These are phyloP conservation scores for Tetraneura akinire DNA, from an alignment of 1,140 invertebrate species.

Conservation along the genomic window DNA sequence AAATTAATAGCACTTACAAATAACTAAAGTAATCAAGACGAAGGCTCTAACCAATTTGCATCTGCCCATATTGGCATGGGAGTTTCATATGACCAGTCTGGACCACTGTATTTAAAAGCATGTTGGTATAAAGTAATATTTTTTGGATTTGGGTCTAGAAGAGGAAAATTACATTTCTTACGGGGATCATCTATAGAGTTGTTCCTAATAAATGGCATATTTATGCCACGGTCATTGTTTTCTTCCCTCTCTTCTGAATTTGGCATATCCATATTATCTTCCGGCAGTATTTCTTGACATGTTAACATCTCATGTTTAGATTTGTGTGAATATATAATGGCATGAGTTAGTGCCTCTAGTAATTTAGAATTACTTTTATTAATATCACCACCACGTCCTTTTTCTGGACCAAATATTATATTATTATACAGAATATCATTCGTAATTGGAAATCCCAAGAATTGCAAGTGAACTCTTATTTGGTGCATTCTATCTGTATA, in stretches of 20 bases:
- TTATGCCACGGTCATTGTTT: conserved; percentile 55
- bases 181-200: conserved; percentile 83
- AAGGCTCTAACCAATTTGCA: conserved; percentile 72
- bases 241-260: too few relatives aligned
- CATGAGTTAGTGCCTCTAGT: conserved; percentile 82
- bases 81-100: conserved; percentile 87
- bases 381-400: conserved; percentile 88
- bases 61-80: conserved; percentile 84
- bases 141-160: conserved; percentile 83
- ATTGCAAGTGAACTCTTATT: conserved; percentile 98
- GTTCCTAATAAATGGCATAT: conserved; percentile 67
- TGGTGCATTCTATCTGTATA: conserved; percentile 97
- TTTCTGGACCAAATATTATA: conserved; percentile 83
- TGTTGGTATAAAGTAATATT: conserved; percentile 95
- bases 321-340: too few relatives aligned
- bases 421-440: conserved; percentile 97
- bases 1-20: neutral
- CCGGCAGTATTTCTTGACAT: too few relatives aligned
- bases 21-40: too few relatives aligned
- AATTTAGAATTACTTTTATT: conserved; percentile 84
- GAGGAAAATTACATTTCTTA: conserved; percentile 87
- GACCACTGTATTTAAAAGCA: conserved; percentile 71
- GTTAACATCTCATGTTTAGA: conserved; percentile 80
- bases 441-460: conserved; percentile 91
- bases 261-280: too few relatives aligned